Conservation (phyloP, 2,888 invertebrate genomes). For the Antheraea yamamai region DNA sequence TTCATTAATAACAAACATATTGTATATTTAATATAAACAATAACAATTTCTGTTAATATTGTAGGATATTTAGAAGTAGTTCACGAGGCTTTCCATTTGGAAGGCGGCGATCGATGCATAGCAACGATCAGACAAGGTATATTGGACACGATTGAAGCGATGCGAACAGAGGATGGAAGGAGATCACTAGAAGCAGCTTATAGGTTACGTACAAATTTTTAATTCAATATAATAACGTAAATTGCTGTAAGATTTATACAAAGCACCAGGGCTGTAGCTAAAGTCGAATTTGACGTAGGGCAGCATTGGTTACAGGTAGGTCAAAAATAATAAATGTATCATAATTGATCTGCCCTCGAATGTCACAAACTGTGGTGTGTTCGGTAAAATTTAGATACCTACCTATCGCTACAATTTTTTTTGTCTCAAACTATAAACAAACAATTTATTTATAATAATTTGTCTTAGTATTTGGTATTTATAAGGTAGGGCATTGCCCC, state of each 20-base stretch:
- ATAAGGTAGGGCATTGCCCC: too few relatives aligned
- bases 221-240: background rate
- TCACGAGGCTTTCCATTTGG: slow-evolving; percentile 66
- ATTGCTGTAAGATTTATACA: background rate
- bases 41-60: slow-evolving; percentile 22
- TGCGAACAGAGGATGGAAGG: slow-evolving; percentile 59
- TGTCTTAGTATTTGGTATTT: too few relatives aligned
- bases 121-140: slow-evolving; percentile 61
- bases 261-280: too few relatives aligned
- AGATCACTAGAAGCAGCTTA: slow-evolving; percentile 52
- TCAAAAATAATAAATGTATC: too few relatives aligned
- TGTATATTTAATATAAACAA: background rate
- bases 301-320: too few relatives aligned
- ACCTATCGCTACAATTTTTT: too few relatives aligned
- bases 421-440: too few relatives aligned
- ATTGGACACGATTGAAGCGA: slow-evolving; percentile 55
- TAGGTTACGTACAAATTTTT: slow-evolving; percentile 39
- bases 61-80: slow-evolving; percentile 80
- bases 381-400: too few relatives aligned
- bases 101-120: slow-evolving; percentile 68
- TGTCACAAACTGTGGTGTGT: too few relatives aligned
- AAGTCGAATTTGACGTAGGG: too few relatives aligned
- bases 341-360: too few relatives aligned
- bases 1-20: background rate
- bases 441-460: too few relatives aligned